Base-by-base conservation (phyloP, 2,888 invertebrate genomes). In the Elegia similella region DNA sequence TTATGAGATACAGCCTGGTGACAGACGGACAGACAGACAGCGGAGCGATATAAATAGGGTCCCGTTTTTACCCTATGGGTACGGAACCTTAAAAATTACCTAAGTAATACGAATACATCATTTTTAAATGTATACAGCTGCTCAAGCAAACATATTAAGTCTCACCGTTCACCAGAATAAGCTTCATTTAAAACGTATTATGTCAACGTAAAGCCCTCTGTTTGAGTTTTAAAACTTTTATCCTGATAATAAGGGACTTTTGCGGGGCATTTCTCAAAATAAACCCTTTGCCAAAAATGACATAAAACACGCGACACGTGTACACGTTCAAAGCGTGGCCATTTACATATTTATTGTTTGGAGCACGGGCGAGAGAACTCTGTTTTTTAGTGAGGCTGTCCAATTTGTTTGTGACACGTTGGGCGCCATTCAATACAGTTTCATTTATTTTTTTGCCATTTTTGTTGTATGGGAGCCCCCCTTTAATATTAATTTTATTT, bases 341-440 rank as follows among this genome's bases (percentile, higher is more conserved):
- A 32, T 48, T 48, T 32, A 32, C 48, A 48, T 48, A 32, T 48
- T 32, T 48, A 48, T 48, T 48, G 30, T 48, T 48, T 15, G 15
- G 48, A 15, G 7, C 13, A 32, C 13, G 32, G 32, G 30, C 8
- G 48, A 32, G 8, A 48, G n/a, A 23, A 46, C 46, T 46, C 23
- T 10, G 23, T 3, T 5, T 23, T 12, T 29, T 46, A 54, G 17
- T 52, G 16, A 42, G 38, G 38, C 52, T 23, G 2, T 42, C 53
- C 53, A 54, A 54, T 54, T 54, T 54, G 43, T 43, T 43, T 30
- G 43, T 29, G 13, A 43, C 53, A 54, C 29, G 53, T 43, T 54
- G 53, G 53, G 53, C 53, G 53, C 53, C 53, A 44, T 43, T 43
- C 32, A 32, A 15, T 43, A 30, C 42, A 23, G 23, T 13, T 10